Conservation (phyloP, 2,797 vertebrate genomes). For the Girardinus metallicus region DNA sequence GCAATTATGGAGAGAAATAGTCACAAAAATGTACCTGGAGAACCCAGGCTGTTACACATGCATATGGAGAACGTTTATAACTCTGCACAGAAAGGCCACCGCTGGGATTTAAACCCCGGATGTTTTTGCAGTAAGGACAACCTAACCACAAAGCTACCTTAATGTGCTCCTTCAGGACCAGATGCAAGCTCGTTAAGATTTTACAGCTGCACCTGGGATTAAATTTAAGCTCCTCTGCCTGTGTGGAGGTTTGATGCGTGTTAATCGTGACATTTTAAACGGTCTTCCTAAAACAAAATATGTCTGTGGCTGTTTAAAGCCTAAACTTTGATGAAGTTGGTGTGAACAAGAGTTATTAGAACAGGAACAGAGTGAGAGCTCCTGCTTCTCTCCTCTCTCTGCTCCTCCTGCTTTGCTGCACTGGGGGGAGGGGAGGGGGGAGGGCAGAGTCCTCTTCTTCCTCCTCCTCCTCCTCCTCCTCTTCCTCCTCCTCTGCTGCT, state of each 20-base stretch:
- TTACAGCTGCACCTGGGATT: not conserved
- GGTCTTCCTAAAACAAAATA: not conserved
- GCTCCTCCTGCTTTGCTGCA: constrained; percentile 57
- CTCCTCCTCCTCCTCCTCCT: constrained; percentile 16
- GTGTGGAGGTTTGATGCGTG: not conserved
- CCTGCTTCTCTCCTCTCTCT: constrained; percentile 10
- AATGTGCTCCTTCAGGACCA: not conserved
- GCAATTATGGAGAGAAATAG: not conserved
- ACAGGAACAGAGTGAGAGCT: constrained; percentile 57
- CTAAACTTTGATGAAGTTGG: not conserved
- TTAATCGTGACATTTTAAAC: not conserved
- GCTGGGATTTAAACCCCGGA: not conserved
- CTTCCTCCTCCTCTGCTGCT: constrained; percentile 46
- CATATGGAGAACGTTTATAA: not conserved
- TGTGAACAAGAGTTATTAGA: not conserved
- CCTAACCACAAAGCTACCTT: not conserved
- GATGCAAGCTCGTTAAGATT: not conserved
- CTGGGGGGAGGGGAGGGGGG: constrained; percentile 42
- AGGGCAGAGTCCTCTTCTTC: constrained; percentile 38
- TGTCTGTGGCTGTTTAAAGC: not conserved
- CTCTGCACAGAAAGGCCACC: not conserved
- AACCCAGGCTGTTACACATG: not conserved
- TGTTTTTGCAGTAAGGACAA: not conserved
- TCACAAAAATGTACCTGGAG: not conserved
- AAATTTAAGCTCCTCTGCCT: not conserved